phyloP scores from a whole-genome alignment of 2,888 invertebrate species.

The Craniophora ligustri region DNA sequence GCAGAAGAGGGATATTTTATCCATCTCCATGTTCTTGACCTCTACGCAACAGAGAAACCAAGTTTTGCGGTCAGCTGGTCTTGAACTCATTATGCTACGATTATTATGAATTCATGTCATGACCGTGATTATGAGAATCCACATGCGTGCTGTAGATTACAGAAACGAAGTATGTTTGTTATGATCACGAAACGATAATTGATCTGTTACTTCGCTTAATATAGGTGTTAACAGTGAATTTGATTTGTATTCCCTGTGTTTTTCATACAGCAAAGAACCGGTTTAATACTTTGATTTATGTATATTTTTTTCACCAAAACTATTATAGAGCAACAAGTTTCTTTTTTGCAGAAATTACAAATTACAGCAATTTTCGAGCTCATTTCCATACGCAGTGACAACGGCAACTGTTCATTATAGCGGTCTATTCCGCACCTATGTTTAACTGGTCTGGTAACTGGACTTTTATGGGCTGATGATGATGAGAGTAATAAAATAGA shows the following conservation, averaged over 20 bases:
- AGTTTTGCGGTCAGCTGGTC: conserved; percentile 60
- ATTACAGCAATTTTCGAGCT: neutral
- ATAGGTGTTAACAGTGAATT: conserved; percentile 20
- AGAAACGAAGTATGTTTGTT: conserved; percentile 38
- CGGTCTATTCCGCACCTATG: neutral
- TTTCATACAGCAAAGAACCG: neutral
- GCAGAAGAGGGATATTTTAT: conserved; percentile 20
- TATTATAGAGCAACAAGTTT: neutral
- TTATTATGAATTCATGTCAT: conserved; percentile 62
- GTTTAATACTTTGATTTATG: neutral
- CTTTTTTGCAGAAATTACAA: neutral
- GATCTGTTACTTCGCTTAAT: conserved; percentile 18
- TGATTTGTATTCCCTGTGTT: neutral
- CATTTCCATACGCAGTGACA: neutral
- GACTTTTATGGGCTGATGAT: conserved; percentile 1
- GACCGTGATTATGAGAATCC: conserved; percentile 56
- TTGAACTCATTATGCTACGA: conserved; percentile 56
- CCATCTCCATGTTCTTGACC: conserved; percentile 38
- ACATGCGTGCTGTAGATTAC: conserved; percentile 44
- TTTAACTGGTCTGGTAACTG: neutral
- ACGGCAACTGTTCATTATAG: neutral
- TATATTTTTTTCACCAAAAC: neutral
- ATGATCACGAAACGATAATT: conserved; percentile 32
- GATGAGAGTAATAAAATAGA: conserved; percentile 37
- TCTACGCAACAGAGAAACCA: conserved; percentile 44